These are phyloP conservation scores for Nipponacmea schrenckii DNA, from an alignment of 2,888 invertebrate genomes.

Conservation along the genomic window DNA sequence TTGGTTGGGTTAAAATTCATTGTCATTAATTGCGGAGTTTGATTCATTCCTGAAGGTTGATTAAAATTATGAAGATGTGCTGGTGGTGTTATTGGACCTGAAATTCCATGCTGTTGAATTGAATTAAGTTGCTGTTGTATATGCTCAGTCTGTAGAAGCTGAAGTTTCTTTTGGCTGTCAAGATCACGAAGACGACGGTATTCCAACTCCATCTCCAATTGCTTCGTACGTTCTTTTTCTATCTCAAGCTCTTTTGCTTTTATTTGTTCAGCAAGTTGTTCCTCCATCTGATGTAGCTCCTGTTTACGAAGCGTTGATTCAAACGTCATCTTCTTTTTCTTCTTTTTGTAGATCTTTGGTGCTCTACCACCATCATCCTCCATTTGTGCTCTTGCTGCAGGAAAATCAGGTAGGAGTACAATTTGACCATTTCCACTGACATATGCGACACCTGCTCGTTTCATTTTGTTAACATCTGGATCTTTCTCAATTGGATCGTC, in stretches of 20 bases:
- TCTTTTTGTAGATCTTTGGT: conserved; percentile 39
- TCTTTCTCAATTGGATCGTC: conserved; percentile 29
- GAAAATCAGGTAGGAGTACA: conserved; percentile 42
- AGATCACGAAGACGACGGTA: conserved; percentile 44
- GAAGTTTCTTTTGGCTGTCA: conserved; percentile 46
- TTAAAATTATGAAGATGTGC: conserved; percentile 26
- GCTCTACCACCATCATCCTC: conserved; percentile 26
- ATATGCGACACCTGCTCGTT: conserved; percentile 52
- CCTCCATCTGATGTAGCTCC: conserved; percentile 34
- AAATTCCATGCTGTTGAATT: conserved; percentile 37
- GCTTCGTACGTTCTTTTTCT: conserved; percentile 44
- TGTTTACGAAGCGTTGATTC: conserved; percentile 38
- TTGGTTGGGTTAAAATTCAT: neutral
- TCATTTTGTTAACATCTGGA: conserved; percentile 32
- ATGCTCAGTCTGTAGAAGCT: conserved; percentile 44
- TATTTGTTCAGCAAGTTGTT: conserved; percentile 33
- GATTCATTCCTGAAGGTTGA: neutral
- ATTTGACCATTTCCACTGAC: conserved; percentile 46
- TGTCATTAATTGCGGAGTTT: conserved; percentile 23
- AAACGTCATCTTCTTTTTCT: conserved; percentile 45
- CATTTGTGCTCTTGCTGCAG: neutral
- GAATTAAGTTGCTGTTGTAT: conserved; percentile 36
- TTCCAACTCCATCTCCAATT: conserved; percentile 49
- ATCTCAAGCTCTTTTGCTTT: conserved; percentile 43
- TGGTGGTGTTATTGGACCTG: conserved; percentile 38